These are phyloP conservation scores for Tupaia tana DNA, from an alignment of 2,113 vertebrate species.

Conservation along the genomic window DNA sequence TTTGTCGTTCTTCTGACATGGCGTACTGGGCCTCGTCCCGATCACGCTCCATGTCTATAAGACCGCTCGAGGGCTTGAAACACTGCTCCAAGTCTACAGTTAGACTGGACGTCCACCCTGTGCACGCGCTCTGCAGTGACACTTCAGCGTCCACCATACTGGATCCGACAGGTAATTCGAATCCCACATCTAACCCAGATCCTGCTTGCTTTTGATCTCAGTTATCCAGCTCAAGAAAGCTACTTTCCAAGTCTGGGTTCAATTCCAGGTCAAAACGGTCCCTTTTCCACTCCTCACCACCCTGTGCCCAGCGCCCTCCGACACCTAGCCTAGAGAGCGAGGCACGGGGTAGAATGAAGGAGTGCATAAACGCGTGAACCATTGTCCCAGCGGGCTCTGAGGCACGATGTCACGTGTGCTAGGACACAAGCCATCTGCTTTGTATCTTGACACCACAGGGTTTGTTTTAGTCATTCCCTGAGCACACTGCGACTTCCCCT, in stretches of 20 bases:
- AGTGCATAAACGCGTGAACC: slow-evolving; percentile 44
- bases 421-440: slow-evolving; percentile 69
- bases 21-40: neutral
- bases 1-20: slow-evolving; percentile 48
- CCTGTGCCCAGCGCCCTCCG: neutral
- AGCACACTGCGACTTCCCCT: neutral
- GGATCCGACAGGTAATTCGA: slow-evolving; percentile 10
- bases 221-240: slow-evolving; percentile 12
- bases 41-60: neutral
- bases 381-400: slow-evolving; percentile 31
- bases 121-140: neutral
- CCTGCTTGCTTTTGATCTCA: neutral
- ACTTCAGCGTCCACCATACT: neutral
- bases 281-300: neutral
- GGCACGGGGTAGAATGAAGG: neutral
- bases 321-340: neutral
- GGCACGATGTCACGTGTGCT: slow-evolving; percentile 32
- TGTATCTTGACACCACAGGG: slow-evolving; percentile 45
- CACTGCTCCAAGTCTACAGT: neutral
- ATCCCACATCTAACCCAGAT: neutral
- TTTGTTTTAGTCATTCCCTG: slow-evolving; percentile 50
- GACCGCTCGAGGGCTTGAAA: neutral
- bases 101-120: neutral
- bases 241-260: slow-evolving; percentile 61
- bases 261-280: slow-evolving; percentile 54